phyloP scores from a whole-genome alignment of 2,797 vertebrate species.

The Botia almorhae region DNA sequence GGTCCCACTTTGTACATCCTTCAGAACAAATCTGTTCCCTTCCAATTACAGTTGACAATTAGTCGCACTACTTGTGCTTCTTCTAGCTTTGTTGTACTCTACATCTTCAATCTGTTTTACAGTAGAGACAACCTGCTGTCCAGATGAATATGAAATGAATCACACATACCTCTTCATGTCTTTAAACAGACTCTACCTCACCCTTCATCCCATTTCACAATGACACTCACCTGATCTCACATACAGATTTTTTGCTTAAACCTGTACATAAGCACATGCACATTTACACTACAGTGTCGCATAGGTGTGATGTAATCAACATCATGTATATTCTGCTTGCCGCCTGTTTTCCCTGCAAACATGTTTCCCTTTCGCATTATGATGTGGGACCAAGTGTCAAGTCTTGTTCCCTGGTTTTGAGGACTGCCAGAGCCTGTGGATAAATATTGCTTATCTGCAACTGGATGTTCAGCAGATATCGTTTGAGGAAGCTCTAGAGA shows the following conservation, averaged over 20 bases:
- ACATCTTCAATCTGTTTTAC: background rate
- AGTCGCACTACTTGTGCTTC: no score
- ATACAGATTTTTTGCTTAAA: slow-evolving; percentile 4
- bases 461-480: slow-evolving; percentile 13
- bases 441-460: background rate
- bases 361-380: slow-evolving; percentile 29
- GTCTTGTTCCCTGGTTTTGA: slow-evolving; percentile 51
- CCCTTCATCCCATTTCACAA: slow-evolving; percentile 1
- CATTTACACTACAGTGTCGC: slow-evolving; percentile 24
- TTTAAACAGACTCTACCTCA: slow-evolving; percentile 44
- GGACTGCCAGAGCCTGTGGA: slow-evolving; percentile 14
- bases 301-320: background rate
- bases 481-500: background rate
- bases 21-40: background rate
- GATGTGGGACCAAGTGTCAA: slow-evolving; percentile 65
- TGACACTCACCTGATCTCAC: background rate
- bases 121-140: background rate
- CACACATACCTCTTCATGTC: slow-evolving; percentile 56
- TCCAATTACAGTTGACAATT: background rate
- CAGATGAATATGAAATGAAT: slow-evolving; percentile 12
- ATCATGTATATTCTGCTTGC: slow-evolving; percentile 18
- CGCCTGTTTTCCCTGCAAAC: background rate
- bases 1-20: no score
- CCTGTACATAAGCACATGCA: slow-evolving; percentile 2
- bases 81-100: background rate